phyloP scores from a whole-genome alignment of 1,140 invertebrate genomes.

The Limonius californicus region DNA sequence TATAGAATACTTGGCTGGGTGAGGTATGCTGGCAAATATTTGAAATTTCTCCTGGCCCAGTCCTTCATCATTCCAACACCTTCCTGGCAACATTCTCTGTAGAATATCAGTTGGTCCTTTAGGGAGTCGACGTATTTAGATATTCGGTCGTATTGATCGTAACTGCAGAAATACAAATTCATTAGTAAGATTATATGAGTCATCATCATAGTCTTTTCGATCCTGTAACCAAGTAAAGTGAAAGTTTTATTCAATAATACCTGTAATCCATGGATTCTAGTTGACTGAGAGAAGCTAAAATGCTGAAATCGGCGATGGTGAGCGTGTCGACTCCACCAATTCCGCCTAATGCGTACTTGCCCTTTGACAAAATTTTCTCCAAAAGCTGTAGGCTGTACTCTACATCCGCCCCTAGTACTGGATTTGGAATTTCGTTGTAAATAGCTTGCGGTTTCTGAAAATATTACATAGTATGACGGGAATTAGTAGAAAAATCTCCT shows the following conservation, averaged over 20 bases:
- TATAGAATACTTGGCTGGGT: no score
- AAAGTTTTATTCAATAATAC: no score
- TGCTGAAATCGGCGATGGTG: constrained; percentile 1
- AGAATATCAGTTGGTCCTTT: background rate
- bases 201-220: no score
- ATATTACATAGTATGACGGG: background rate
- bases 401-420: background rate
- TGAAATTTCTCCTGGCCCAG: background rate
- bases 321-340: background rate
- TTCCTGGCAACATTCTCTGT: background rate
- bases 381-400: background rate
- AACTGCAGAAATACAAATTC: background rate
- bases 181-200: background rate
- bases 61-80: background rate
- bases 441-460: background rate
- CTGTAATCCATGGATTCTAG: constrained; percentile 7
- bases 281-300: background rate
- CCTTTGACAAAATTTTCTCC: background rate
- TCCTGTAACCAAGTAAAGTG: no score
- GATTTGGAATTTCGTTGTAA: background rate
- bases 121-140: background rate
- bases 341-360: background rate
- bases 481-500: no score
- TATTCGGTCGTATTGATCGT: background rate
- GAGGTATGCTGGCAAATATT: background rate